phyloP scores from a whole-genome alignment of 37 sponge, comb jelly and placozoan genomes.

The Tethya wilhelma region DNA sequence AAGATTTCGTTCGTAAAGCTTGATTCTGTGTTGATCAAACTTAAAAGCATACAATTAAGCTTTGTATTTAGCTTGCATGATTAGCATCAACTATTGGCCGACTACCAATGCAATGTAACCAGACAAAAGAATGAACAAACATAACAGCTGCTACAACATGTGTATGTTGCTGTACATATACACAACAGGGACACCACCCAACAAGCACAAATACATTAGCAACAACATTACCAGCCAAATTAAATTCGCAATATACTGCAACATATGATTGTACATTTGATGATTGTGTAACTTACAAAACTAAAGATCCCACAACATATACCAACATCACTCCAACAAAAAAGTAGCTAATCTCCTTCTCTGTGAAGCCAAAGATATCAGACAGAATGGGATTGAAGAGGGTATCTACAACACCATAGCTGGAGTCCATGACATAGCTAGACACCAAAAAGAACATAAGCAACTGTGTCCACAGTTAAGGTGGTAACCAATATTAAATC shows the following conservation, averaged over 20 bases:
- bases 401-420: slow-evolving; percentile 55
- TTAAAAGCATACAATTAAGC: no score
- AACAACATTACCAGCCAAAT: no score
- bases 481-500: not conserved
- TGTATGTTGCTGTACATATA: not conserved
- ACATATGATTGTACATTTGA: not conserved
- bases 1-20: no score
- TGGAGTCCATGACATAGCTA: slow-evolving; percentile 13
- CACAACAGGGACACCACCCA: no score
- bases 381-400: slow-evolving; percentile 71
- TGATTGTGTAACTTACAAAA: slow-evolving; percentile 19
- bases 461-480: slow-evolving; percentile 1
- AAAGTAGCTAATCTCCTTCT: slow-evolving; percentile 30
- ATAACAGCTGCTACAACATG: no score
- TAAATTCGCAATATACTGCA: not conserved
- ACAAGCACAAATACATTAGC: no score
- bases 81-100: no score
- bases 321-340: slow-evolving; percentile 34
- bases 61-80: no score
- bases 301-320: slow-evolving; percentile 17
- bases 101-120: no score
- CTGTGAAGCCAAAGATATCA: slow-evolving; percentile 66
- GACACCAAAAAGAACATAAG: slow-evolving; percentile 19
- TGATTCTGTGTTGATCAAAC: no score
- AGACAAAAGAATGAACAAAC: no score